Percentiles rank a stretch among this genome's conserved stretches.
Conservation (phyloP, 2,888 invertebrate species). For the Asteroscopus sphinx region DNA sequence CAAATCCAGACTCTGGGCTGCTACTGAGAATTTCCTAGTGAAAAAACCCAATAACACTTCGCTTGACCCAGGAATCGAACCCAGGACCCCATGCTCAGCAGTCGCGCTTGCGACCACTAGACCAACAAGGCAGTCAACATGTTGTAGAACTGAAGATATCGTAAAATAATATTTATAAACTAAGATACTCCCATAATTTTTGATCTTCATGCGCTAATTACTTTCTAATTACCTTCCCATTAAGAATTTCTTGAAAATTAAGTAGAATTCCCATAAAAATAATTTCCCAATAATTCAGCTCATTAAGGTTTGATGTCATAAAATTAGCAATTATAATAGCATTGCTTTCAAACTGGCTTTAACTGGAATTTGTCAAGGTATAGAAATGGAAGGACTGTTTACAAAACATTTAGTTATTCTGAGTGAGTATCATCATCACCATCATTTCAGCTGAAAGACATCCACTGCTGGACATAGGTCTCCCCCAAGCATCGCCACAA, state of each 20-base stretch:
- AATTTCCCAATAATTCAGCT: constrained; percentile 13
- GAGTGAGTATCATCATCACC: constrained; percentile 31
- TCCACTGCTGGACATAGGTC: no score
- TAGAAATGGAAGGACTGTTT: constrained; percentile 8
- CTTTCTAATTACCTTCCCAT: constrained; percentile 5
- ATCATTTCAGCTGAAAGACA: no score
- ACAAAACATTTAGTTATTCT: not conserved
- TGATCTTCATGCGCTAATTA: not conserved
- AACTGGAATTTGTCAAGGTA: constrained; percentile 4
- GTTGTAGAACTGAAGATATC: no score
- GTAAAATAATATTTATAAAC: no score
- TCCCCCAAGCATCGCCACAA: no score
- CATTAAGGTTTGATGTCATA: constrained; percentile 13
- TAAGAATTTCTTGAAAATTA: constrained; percentile 1
- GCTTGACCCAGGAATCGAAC: no score
- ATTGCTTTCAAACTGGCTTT: not conserved
- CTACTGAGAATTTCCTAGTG: no score
- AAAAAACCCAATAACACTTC: no score
- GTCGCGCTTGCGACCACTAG: no score
- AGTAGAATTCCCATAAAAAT: constrained; percentile 20
- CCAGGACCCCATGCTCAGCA: no score
- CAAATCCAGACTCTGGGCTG: no score
- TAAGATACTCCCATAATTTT: not conserved
- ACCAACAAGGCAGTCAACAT: no score
- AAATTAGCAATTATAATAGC: constrained; percentile 12